These are phyloP conservation scores for Spea multiplicata DNA, from an alignment of 2,113 vertebrate species.

Conservation along the genomic window DNA sequence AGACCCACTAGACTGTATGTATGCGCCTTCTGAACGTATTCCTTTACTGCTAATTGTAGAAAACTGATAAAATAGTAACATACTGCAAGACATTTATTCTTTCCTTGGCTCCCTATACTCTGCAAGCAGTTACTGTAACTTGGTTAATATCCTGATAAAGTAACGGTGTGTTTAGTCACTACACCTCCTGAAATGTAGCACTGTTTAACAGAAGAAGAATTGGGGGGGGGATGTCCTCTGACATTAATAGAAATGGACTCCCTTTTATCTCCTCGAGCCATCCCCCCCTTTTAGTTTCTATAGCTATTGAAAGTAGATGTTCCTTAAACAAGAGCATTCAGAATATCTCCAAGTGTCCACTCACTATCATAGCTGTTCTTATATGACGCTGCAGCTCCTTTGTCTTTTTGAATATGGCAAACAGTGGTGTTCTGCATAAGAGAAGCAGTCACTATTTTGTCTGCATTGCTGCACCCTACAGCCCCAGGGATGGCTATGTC, in stretches of 20 bases:
- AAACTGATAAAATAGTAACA: conserved; percentile 2
- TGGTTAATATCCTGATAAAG: conserved; percentile 15
- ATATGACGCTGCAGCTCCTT: background rate
- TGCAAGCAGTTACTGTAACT: background rate
- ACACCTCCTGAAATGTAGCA: background rate
- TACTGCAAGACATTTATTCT: background rate
- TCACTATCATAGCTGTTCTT: conserved; percentile 8
- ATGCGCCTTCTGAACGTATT: conserved; percentile 22
- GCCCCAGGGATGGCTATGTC: conserved; percentile 37
- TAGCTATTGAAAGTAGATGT: background rate
- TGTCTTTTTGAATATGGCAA: conserved; percentile 33
- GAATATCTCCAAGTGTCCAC: background rate
- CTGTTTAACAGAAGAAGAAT: conserved; percentile 11
- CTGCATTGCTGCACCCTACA: conserved; percentile 41
- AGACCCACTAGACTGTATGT: conserved; percentile 24
- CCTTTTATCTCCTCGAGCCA: background rate
- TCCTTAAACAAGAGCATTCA: conserved; percentile 1
- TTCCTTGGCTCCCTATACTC: background rate
- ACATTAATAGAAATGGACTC: conserved; percentile 12
- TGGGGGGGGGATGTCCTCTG: conserved; percentile 2
- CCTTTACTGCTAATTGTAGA: conserved; percentile 5
- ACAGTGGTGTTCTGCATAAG: conserved; percentile 15
- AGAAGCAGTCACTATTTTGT: conserved; percentile 37
- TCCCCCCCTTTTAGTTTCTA: background rate
- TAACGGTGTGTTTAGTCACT: background rate